Conservation (phyloP, 2,113 vertebrate species). For the Clarias macrocephalus region DNA sequence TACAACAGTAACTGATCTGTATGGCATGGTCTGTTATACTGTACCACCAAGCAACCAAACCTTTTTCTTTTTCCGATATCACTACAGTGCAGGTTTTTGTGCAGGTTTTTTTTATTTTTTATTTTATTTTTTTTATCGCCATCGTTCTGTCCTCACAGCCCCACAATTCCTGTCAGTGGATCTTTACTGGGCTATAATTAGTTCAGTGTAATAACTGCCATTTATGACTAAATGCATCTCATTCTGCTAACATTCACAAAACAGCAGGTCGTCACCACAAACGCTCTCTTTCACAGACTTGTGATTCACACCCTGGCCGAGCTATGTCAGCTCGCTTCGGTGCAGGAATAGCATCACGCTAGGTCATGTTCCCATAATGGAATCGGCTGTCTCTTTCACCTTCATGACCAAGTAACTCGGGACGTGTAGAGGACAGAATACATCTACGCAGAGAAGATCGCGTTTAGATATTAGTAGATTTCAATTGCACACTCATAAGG, state of each 20-base stretch:
- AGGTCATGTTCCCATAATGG: slow-evolving; percentile 42
- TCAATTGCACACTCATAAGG: too few relatives aligned
- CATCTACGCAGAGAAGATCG: slow-evolving; percentile 6
- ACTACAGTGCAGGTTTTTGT: not conserved
- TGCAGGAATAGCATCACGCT: slow-evolving; percentile 32
- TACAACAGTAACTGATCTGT: too few relatives aligned
- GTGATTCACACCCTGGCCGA: slow-evolving; percentile 32
- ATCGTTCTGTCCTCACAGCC: not conserved
- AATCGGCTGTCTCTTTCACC: slow-evolving; percentile 16
- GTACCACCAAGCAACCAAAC: not conserved
- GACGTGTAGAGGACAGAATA: not conserved
- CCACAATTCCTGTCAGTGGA: not conserved
- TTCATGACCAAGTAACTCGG: slow-evolving; percentile 28
- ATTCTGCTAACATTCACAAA: slow-evolving; percentile 26
- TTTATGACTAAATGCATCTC: slow-evolving; percentile 31
- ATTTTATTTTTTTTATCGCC: too few relatives aligned
- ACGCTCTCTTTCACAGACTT: slow-evolving; percentile 20
- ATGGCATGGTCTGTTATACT: not conserved
- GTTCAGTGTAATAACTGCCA: not conserved
- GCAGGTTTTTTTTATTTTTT: not conserved
- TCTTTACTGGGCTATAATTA: not conserved
- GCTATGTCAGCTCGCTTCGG: slow-evolving; percentile 25
- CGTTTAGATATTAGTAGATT: too few relatives aligned
- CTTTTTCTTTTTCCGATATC: not conserved
- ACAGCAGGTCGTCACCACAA: slow-evolving; percentile 16